These are phyloP conservation scores for Isichthys henryi DNA, from an alignment of 2,113 vertebrate species.

Conservation along the genomic window DNA sequence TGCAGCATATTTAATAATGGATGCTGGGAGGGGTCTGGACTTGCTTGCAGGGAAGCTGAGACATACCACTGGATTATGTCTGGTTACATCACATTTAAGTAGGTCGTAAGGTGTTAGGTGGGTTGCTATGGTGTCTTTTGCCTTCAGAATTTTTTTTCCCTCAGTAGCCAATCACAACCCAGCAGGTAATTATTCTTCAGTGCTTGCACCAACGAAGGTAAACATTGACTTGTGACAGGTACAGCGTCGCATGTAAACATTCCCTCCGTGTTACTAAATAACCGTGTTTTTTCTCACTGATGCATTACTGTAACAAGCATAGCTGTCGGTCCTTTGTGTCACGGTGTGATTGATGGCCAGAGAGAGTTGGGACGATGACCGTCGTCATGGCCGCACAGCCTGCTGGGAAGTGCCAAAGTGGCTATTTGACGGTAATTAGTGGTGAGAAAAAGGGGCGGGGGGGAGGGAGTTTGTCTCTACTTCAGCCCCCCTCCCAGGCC, in stretches of 20 bases:
- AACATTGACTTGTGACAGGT: background rate
- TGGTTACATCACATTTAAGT: slow-evolving; percentile 48
- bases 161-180: background rate
- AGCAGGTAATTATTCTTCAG: background rate
- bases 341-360: background rate
- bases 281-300: background rate
- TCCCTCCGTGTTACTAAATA: background rate
- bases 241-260: background rate
- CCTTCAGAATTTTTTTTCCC: background rate
- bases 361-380: background rate
- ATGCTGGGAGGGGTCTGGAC: slow-evolving; percentile 1
- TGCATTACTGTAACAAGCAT: background rate
- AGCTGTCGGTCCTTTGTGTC: background rate
- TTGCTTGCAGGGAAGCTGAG: slow-evolving; percentile 27
- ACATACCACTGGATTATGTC: slow-evolving; percentile 30
- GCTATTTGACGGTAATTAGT: background rate
- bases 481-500: slow-evolving; percentile 3
- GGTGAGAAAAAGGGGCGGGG: background rate
- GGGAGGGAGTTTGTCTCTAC: background rate
- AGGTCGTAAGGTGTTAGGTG: slow-evolving; percentile 26
- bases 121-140: slow-evolving; percentile 29
- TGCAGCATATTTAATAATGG: slow-evolving; percentile 38
- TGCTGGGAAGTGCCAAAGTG: slow-evolving; percentile 34
- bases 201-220: background rate
- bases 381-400: slow-evolving; percentile 21